Evolutionary conservation across 2,113 vertebrate genomes (phyloP), one percentile per base, ranked within the genome.

Genomic region (Pimephales promelas): DNA sequence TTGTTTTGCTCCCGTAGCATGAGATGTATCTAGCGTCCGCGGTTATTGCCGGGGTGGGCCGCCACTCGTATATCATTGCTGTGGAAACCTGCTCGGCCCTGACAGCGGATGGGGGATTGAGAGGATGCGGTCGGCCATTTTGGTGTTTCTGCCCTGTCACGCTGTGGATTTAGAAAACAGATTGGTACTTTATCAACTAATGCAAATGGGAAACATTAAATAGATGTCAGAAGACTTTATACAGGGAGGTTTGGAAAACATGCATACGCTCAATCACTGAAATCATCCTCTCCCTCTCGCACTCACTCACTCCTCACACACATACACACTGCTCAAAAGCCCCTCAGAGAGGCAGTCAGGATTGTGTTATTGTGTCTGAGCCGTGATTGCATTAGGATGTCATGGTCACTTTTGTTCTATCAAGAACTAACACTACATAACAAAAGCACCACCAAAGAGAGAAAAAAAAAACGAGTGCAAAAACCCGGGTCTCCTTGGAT

Each of bases 1-100:
- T 93, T 92, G 91, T 93, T 93, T 93, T 89, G 83, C 87, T 92
- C 84, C 87, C 83, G 77, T 87, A 88, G 86, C 36, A 66, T 54
- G 86, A 90, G 89, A 90, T 90, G 86, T 91, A 86, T 88, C 84
- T 81, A 87, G 86, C 87, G 83, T 88, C 87, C 59, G 72, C 90
- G 83, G 84, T 91, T 91, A 88, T 90, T 90, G 92, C 86, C 77
- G 70, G 74, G 84, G 78, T 47, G 85, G 86, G 86, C 88, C 87
- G 24, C 47, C 61, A 79, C 87, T 90, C 88, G 86, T 93, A 91
- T 81, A 93, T 93, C 91, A 91, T 87, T 64, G 81, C 83, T 68
- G 84, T 40, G 81, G 56, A 79, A 70, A 64, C 79, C 70, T 77
- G 70, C 86, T 87, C 75, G n/a, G 28, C 79, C 79, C 79, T 81